Conservation (phyloP, 2,888 invertebrate genomes). For the Sinelater perroti region DNA sequence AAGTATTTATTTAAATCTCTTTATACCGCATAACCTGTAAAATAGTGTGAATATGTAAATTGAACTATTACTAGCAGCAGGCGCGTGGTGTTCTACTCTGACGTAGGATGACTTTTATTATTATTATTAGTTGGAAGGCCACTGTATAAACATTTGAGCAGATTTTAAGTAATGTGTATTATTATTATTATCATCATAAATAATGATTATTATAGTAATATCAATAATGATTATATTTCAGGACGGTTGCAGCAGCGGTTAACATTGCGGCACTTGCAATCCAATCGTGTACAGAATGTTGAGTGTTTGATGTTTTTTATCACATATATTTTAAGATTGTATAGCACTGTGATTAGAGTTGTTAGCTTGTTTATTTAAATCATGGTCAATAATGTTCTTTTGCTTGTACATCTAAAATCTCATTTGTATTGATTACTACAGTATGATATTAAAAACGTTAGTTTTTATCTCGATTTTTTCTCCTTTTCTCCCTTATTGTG, state of each 20-base stretch:
- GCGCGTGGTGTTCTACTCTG: neutral
- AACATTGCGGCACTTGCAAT: constrained; percentile 14
- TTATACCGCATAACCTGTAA: constrained; percentile 26
- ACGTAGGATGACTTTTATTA: constrained; percentile 13
- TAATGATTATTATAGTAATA: too few species aligned
- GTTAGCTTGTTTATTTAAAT: constrained; percentile 47
- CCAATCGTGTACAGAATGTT: constrained; percentile 41
- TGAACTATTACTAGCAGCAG: constrained; percentile 10
- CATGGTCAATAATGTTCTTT: constrained; percentile 33
- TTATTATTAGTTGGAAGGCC: constrained; percentile 1
- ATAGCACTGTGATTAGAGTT: constrained; percentile 58
- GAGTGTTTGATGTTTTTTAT: constrained; percentile 53
- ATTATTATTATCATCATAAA: too few species aligned
- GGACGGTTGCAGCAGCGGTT: too few species aligned
- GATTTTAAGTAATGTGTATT: constrained; percentile 21
- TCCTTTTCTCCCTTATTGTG: too few species aligned
- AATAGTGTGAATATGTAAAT: constrained; percentile 38
- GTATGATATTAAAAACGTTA: constrained; percentile 52
- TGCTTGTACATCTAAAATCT: constrained; percentile 51
- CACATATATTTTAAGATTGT: constrained; percentile 47
- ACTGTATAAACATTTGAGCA: constrained; percentile 19
- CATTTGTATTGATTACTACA: constrained; percentile 48
- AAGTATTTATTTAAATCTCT: constrained; percentile 34
- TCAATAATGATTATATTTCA: too few species aligned
- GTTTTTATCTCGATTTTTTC: constrained; percentile 47